A percentile compares a stretch with the other conserved stretches of the same genome.
Conservation (phyloP, 2,797 vertebrate species). For the Peromyscus aztecus region DNA sequence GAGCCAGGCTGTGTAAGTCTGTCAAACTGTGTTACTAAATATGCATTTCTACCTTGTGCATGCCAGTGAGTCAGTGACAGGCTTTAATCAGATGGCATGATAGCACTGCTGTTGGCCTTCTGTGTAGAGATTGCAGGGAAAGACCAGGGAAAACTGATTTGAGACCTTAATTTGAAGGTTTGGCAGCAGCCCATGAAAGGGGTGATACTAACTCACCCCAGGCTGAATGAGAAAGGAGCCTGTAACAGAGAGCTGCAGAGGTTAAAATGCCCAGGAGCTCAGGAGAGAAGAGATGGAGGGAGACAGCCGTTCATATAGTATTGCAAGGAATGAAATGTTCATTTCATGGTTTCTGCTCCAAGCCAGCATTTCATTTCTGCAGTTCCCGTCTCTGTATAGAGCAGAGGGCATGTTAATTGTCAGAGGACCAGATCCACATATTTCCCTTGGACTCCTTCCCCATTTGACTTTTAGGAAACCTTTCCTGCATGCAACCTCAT, state of each 20-base stretch:
- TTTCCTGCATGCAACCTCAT: background rate
- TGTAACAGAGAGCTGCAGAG: background rate
- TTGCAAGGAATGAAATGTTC: background rate
- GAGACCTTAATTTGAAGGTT: background rate
- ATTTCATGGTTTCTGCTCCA: conserved; percentile 35
- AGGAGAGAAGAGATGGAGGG: background rate
- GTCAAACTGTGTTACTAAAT: conserved; percentile 4
- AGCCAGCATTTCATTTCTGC: background rate
- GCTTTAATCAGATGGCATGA: background rate
- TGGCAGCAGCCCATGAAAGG: background rate
- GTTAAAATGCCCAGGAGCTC: background rate
- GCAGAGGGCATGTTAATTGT: background rate
- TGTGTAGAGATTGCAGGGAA: background rate
- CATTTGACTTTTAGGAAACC: background rate
- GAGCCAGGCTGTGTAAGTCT: background rate
- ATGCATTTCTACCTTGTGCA: background rate
- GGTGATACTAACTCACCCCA: background rate
- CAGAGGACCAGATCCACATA: background rate
- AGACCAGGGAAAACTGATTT: background rate
- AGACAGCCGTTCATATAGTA: background rate
- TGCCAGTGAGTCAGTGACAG: background rate
- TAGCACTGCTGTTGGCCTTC: background rate
- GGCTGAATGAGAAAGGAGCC: accelerated
- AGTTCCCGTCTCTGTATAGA: background rate
- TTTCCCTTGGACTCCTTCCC: background rate